Evolutionary conservation across 2,797 vertebrate genomes (phyloP), one percentile per base, ranked within the genome.

Genomic region (Siniperca scherzeri): DNA sequence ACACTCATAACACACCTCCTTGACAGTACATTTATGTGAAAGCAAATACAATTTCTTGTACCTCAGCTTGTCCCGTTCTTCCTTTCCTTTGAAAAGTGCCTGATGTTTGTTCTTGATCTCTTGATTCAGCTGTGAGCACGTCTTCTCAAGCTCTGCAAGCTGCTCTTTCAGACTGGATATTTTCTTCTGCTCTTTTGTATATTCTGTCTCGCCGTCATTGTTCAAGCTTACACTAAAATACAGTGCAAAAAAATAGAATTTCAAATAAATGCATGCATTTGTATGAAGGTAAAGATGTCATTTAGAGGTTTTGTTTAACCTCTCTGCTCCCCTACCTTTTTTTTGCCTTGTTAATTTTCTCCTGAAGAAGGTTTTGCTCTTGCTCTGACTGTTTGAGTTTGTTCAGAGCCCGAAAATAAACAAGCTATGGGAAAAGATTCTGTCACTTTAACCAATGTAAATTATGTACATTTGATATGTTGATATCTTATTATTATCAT

Each of bases 371-470:
- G 40, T 80, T 87, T 78, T 93, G 93, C n/a, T 95, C 94, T 77
- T 83, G 88, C 57, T 94, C 90, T 4, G 93, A 89, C 65, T 94
- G 92, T 64, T 91, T 94, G 57, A 93, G 75, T 87, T 94, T 96
- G 88, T 94, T 95, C 72, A 93, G 74, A 70, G 92, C 93, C 44
- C 85, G 78, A 13, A 87, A 85, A 71, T 88, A 91, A 84, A 89
- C 82, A 3, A 91, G 77, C 91, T 93, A 42, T 2, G 4, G 50
- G 38, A 67, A 52, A 46, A 72, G 22, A 77, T 33, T 0, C 16
- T 9, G 42, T 1, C 33, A 48, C 36, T 61, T 70, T 30, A 74
- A 64, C 40, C 0, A 5, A 56, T 12, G 59, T 25, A 40, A 27
- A 53, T 53, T 0, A 21, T 5, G 7, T 10, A n/a, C n/a, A 46